Conservation (phyloP, 2,888 invertebrate species). For the Lasioglossum morio region DNA sequence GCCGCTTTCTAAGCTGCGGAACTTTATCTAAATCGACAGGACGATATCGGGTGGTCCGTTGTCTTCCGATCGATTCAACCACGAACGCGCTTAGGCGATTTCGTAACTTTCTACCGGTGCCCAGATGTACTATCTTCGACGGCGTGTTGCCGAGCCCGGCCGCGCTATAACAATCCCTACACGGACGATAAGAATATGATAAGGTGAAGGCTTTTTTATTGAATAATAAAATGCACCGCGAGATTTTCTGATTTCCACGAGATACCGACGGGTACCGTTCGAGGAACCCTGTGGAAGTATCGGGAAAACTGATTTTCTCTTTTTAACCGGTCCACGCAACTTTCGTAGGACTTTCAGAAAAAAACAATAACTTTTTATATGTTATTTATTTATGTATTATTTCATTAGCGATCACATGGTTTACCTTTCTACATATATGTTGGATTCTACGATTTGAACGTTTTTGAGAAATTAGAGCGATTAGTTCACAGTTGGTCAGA, state of each 20-base stretch:
- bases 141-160: conserved; percentile 41
- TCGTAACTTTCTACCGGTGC: conserved; percentile 53
- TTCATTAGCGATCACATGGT: too few species aligned
- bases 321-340: neutral
- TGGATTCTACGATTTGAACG: too few species aligned
- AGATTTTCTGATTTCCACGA: conserved; percentile 22
- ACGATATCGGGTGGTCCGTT: conserved; percentile 59
- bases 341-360: rapidly evolving
- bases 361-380: too few species aligned
- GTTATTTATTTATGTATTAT: too few species aligned
- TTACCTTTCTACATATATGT: too few species aligned
- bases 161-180: conserved; percentile 50
- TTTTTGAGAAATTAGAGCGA: too few species aligned
- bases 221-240: conserved; percentile 41
- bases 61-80: conserved; percentile 53
- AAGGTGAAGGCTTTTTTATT: conserved; percentile 33
- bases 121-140: conserved; percentile 47
- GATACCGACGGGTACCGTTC: conserved; percentile 35
- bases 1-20: conserved; percentile 55
- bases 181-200: conserved; percentile 43
- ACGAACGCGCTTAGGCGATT: conserved; percentile 51
- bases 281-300: neutral
- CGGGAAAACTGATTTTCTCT: conserved; percentile 7
- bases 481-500: too few species aligned
- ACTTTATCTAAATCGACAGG: conserved; percentile 65